A percentile compares a stretch with the other conserved stretches of the same genome.
These are phyloP conservation scores for Apamea epomidion DNA, from an alignment of 2,888 invertebrate genomes.

Conservation along the genomic window DNA sequence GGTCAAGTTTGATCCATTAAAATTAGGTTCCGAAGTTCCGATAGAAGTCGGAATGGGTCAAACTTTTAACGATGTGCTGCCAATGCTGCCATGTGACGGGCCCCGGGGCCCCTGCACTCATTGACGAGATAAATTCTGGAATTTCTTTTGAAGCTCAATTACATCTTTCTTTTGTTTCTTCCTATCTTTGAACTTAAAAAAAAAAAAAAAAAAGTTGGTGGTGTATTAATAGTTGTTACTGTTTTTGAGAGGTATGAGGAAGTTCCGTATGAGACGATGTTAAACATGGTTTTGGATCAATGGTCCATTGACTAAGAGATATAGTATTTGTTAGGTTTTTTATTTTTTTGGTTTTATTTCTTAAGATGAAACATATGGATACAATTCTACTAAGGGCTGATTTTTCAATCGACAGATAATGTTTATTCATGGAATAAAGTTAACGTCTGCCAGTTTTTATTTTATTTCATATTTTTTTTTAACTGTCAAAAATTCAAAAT, in stretches of 20 bases:
- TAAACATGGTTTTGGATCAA: background rate
- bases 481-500: no score
- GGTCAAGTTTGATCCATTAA: constrained; percentile 62
- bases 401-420: no score
- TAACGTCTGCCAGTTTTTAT: no score
- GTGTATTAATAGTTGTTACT: constrained; percentile 13
- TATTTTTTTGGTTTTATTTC: no score
- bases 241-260: background rate
- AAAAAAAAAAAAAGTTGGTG: no score
- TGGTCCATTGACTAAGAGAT: no score
- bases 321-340: background rate
- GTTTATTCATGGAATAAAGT: no score
- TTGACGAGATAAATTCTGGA: constrained; percentile 35
- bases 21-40: constrained; percentile 58
- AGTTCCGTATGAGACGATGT: background rate
- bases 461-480: no score
- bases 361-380: no score
- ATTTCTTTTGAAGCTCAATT: constrained; percentile 38
- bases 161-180: constrained; percentile 21
- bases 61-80: constrained; percentile 63
- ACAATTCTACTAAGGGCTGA: no score
- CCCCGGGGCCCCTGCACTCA: constrained; percentile 14
- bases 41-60: constrained; percentile 45
- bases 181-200: constrained; percentile 1
- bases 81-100: constrained; percentile 38